Conservation (phyloP, 2,888 invertebrate genomes). For the Drosophila melanosoma region DNA sequence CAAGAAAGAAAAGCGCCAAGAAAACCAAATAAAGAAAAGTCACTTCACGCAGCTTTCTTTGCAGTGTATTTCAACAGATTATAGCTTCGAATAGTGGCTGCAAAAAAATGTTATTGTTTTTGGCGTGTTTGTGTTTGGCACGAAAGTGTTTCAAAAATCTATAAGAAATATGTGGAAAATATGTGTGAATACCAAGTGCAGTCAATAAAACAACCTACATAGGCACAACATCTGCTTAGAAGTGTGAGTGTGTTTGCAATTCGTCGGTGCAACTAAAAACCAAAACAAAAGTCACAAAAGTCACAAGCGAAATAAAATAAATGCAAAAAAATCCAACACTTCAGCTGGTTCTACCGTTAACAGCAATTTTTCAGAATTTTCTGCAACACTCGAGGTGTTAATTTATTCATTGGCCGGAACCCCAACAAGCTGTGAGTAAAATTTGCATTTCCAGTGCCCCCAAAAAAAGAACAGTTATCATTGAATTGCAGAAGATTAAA, state of each 20-base stretch:
- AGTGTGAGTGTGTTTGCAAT: conserved; percentile 12
- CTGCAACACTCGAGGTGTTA: conserved; percentile 54
- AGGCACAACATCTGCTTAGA: conserved; percentile 5
- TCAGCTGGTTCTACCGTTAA: conserved; percentile 41
- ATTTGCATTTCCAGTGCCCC: conserved; percentile 39
- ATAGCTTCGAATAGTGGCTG: conserved; percentile 17
- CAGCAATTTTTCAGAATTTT: conserved; percentile 36
- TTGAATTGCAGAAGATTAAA: background rate
- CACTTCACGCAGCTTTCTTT: conserved; percentile 56
- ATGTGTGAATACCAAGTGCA: conserved; percentile 40
- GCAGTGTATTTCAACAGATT: conserved; percentile 22
- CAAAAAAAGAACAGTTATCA: conserved; percentile 2
- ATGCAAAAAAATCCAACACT: conserved; percentile 29
- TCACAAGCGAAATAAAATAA: conserved; percentile 22
- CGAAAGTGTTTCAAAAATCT: conserved; percentile 67
- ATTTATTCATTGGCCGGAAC: conserved; percentile 68
- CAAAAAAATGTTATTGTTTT: conserved; percentile 45
- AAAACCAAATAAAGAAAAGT: conserved; percentile 10
- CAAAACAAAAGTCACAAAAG: conserved; percentile 17
- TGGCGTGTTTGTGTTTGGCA: conserved; percentile 51
- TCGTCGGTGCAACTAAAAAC: conserved; percentile 1
- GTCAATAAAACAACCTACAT: conserved; percentile 36
- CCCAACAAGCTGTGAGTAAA: conserved; percentile 62
- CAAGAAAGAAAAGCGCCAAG: conserved; percentile 2
- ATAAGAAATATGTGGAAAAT: conserved; percentile 47